Evolutionary conservation across 2,888 invertebrate genomes (phyloP), one percentile per base, ranked within the genome.

Genomic region (Mythimna lalbum): DNA sequence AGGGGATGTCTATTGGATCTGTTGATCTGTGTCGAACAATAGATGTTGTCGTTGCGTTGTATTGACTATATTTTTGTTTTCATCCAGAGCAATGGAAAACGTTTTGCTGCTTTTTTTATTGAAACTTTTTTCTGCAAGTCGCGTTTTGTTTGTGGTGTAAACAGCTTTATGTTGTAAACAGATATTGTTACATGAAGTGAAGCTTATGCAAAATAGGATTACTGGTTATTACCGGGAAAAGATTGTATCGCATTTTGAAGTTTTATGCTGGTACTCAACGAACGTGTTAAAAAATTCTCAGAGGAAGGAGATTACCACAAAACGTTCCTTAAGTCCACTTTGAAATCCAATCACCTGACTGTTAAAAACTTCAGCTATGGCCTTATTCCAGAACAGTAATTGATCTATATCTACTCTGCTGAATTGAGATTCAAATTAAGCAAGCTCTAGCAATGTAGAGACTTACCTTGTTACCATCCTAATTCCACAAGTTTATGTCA

Each of bases 1-100:
- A 90, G 89, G 85, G 85, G 80, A 73, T 83, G 81, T 73, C 83
- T 83, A 84, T 81, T 83, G 75, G 81, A 80, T 76, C 76, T 80
- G 67, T 66, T 77, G 83, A 80, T 78, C 80, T 77, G 63, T 70
- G 49, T 77, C 79, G 76, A 71, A 76, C 82, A 75, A 82, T 79
- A 73, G 76, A 72, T 69, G 75, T 73, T 77, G 66, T 74, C 73
- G 67, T 76, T 73, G 76, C 69, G 52, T 75, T 77, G 73, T 79
- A 74, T 70, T 81, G 79, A 79, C 69, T 73, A 70, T 39, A 52
- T 69, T 80, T 74, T 69, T 81, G 73, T 64, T 74, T 70, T 47
- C 76, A 75, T 31, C 27, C 36, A 67, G 27, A 23, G 23, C 56
- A 17, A 53, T 64, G 47, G 52, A 50, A 65, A 63, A 63, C 31